Base-by-base conservation (phyloP, 2,113 vertebrate species). In the Genyomyrus donnyi region DNA sequence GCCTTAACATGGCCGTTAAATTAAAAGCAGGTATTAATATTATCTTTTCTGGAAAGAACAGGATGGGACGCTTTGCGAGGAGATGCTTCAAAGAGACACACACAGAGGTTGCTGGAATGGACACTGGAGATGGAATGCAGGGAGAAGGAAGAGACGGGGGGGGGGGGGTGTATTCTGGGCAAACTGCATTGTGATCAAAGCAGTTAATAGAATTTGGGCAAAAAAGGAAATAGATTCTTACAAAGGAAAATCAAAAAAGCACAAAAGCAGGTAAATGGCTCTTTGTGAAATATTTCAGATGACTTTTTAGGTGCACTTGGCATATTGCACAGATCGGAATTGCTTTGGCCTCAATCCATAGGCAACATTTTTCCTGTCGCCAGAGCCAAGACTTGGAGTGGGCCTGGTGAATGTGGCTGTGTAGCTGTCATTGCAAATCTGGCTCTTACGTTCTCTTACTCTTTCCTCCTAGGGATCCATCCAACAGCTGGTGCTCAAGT, bases 401-500 rank as follows among this genome's bases (percentile, higher is more conserved):
- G 83, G 21, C 5, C 2, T 0, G 39, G 21, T 46, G n/a, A 7
- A 52, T 52, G 49, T 84, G 49, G 48, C 88, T 56, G 21, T 87
- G 89, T 86, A 85, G 21, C 49, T 52, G n/a, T 52, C n/a, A n/a
- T 35, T 5, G 52, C 39, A 39, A n/a, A 88, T 58, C 17, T 24
- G 5, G 1, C 35, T 5, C 35, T 45, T n/a, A 27, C 52, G 1
- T 92, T 90, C 53, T 89, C 50, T 90, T 31, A 56, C 24, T 91
- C 2, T 91, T 52, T 91, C 90, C 91, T 83, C 90, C 1, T 92
- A 99, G 98, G 98, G 98, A 39, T 98, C 97, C 4, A 97, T 99
- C 91, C 98, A 99, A 93, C 97, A 98, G 92, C 95, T 99, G 93
- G 94, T 95, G 74, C 80, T 99, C 91, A 97, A 96, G 90, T 92